Conservation (phyloP, 1,140 invertebrate species). For the Drosophila saltans region DNA sequence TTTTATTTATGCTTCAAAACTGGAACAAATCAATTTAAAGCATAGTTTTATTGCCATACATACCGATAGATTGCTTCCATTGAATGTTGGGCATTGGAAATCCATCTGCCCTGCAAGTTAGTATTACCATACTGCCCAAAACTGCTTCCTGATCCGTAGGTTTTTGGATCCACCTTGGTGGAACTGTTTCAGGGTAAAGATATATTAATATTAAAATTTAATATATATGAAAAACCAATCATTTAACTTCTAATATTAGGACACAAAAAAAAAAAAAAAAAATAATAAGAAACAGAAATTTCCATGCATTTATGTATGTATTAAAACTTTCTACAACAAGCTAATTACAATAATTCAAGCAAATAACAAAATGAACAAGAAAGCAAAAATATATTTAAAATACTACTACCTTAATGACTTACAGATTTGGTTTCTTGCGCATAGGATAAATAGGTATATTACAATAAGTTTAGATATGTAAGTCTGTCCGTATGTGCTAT, state of each 20-base stretch:
- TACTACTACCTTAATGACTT: too few species aligned
- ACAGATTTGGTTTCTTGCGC: too few species aligned
- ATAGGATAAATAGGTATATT: too few species aligned
- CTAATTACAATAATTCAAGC: neutral
- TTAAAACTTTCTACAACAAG: neutral
- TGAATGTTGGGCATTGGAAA: constrained; percentile 89
- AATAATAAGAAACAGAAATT: neutral
- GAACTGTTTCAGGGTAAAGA: constrained; percentile 85
- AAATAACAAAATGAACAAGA: neutral
- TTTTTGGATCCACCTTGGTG: constrained; percentile 91
- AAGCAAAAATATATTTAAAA: neutral
- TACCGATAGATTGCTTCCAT: constrained; percentile 87
- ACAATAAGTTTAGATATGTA: too few species aligned
- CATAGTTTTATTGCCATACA: neutral
- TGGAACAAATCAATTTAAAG: too few species aligned
- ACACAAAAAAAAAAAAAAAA: too few species aligned
- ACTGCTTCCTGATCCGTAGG: constrained; percentile 90
- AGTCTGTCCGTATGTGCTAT: too few species aligned
- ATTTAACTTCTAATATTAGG: too few species aligned
- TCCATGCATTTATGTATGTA: neutral
- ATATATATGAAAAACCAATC: too few species aligned
- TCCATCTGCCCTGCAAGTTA: constrained; percentile 90
- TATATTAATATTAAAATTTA: neutral
- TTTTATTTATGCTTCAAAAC: too few species aligned
- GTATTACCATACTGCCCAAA: constrained; percentile 87